Evolutionary conservation across 1,140 invertebrate species (phyloP).

Genomic region (Drosophila albomicans): DNA sequence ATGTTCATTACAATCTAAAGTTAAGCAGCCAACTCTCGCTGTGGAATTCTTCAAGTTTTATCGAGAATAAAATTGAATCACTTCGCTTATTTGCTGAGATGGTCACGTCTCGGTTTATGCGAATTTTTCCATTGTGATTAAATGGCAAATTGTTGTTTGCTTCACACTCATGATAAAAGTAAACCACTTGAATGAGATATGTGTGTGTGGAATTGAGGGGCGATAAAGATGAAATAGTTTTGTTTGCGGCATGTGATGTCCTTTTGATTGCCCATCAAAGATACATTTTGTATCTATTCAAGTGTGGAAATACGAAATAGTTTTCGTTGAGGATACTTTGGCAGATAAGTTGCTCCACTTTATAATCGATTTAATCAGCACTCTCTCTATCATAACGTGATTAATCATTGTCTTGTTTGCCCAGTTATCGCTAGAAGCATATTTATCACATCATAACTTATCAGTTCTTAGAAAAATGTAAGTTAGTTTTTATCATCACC

Average conservation of each 20-base stretch:
- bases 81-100: neutral
- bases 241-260: neutral
- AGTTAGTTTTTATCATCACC: conserved; percentile 5
- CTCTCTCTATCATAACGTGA: neutral
- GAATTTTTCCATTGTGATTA: conserved; percentile 22
- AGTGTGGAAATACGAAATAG: neutral
- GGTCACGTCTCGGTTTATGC: conserved; percentile 7
- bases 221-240: neutral
- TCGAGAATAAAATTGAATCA: neutral
- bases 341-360: neutral
- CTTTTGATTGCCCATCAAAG: neutral
- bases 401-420: conserved; percentile 25
- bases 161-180: conserved; percentile 18
- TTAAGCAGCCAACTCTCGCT: neutral
- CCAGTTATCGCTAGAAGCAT: neutral
- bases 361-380: neutral
- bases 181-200: conserved; percentile 1
- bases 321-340: neutral
- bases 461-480: conserved; percentile 25
- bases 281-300: neutral
- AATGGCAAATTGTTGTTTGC: conserved; percentile 3
- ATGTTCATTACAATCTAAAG: neutral
- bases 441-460: conserved; percentile 32
- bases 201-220: too few relatives aligned
- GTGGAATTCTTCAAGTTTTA: neutral